Conservation (phyloP, 1,140 invertebrate genomes). For the Anadara kagoshimensis region DNA sequence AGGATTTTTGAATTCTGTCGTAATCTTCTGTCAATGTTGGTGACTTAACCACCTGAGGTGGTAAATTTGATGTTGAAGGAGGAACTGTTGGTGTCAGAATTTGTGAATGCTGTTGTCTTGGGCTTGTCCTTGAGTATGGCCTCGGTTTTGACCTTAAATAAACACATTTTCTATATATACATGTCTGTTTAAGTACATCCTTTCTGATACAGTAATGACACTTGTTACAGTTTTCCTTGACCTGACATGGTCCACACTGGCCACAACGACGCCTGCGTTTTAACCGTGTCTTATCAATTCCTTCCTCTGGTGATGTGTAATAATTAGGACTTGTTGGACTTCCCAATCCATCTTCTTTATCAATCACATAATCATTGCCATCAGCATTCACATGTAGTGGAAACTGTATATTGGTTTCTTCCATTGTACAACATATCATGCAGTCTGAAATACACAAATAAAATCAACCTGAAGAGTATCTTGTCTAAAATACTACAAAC, state of each 20-base stretch:
- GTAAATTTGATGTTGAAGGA: neutral
- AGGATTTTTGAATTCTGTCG: neutral
- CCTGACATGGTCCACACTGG: slow-evolving; percentile 67
- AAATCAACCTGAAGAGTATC: too few species aligned
- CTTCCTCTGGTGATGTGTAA: slow-evolving; percentile 12
- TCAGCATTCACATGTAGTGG: slow-evolving; percentile 47
- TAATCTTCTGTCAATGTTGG: neutral
- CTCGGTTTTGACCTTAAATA: slow-evolving; percentile 66
- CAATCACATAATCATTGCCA: slow-evolving; percentile 49
- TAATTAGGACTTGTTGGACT: slow-evolving; percentile 27
- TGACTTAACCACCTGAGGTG: neutral
- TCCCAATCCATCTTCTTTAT: slow-evolving; percentile 34
- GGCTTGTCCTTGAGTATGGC: slow-evolving; percentile 45
- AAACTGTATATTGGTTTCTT: slow-evolving; percentile 38
- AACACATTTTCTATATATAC: slow-evolving; percentile 69
- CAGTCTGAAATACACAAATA: neutral
- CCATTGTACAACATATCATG: neutral
- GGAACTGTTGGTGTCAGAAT: slow-evolving; percentile 2
- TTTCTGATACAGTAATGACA: slow-evolving; percentile 66
- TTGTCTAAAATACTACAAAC: too few species aligned
- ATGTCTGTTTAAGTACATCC: slow-evolving; percentile 67
- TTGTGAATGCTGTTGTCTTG: slow-evolving; percentile 7
- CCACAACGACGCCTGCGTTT: slow-evolving; percentile 66
- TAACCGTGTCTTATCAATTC: slow-evolving; percentile 51
- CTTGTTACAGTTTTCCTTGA: slow-evolving; percentile 67